Evolutionary conservation across 2,888 invertebrate genomes (phyloP).

Genomic region (Drosophila prostipennis): DNA sequence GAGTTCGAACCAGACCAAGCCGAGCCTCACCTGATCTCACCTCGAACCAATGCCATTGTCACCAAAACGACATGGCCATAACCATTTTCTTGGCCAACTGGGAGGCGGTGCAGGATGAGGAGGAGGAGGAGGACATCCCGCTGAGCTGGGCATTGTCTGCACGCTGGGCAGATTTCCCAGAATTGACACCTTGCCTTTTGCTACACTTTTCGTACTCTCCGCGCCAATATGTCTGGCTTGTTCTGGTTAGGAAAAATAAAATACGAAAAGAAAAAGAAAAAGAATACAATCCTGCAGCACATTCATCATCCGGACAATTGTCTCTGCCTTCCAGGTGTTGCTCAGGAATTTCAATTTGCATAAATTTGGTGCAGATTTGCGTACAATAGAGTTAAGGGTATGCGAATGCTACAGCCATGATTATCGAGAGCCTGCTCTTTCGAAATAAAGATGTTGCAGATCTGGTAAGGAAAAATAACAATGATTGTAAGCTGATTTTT

Average conservation of each 20-base stretch:
- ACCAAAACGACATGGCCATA: slow-evolving; percentile 54
- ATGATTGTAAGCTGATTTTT: not conserved
- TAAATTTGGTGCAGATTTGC: slow-evolving; percentile 78
- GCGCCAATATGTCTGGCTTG: slow-evolving; percentile 80
- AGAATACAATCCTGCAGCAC: slow-evolving; percentile 31
- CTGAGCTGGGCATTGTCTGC: slow-evolving; percentile 50
- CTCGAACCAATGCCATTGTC: slow-evolving; percentile 66
- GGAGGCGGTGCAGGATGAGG: not conserved
- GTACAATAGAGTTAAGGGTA: slow-evolving; percentile 62
- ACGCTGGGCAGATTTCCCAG: slow-evolving; percentile 72
- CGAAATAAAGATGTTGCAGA: slow-evolving; percentile 39
- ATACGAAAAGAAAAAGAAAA: slow-evolving; percentile 16
- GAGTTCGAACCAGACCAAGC: not conserved
- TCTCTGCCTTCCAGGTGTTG: slow-evolving; percentile 64
- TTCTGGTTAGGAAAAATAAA: slow-evolving; percentile 5
- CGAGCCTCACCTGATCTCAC: slow-evolving; percentile 3
- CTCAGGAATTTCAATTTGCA: slow-evolving; percentile 76
- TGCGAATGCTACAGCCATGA: slow-evolving; percentile 22
- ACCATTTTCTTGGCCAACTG: slow-evolving; percentile 66
- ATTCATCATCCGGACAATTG: slow-evolving; percentile 66
- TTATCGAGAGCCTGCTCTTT: slow-evolving; percentile 15
- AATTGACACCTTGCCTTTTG: slow-evolving; percentile 77
- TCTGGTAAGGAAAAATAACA: slow-evolving; percentile 3
- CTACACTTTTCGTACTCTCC: slow-evolving; percentile 64
- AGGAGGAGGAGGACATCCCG: slow-evolving; percentile 18